Evolutionary conservation across 2,888 invertebrate species (phyloP), one percentile per base, ranked within the genome.

Genomic region (Tridacna gigas): DNA sequence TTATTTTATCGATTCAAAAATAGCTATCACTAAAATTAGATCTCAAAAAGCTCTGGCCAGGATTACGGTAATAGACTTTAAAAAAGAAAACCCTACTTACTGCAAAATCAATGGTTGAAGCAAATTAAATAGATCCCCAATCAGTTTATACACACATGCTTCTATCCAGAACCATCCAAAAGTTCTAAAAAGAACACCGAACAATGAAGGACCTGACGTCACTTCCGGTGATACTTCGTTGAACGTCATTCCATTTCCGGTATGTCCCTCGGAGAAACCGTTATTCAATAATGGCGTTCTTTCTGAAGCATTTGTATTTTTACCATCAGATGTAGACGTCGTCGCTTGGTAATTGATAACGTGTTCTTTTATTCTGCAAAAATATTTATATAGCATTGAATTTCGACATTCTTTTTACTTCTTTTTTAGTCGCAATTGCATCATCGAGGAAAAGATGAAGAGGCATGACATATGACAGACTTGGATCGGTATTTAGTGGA

Each of bases 51-150:
- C 56, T 56, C n/a, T 56, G n/a, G 4, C 18, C 1, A 20, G 56
- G 56, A 56, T n/a, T 18, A 20, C 4, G 9, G 9, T n/a, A 13
- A 9, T 22, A 4, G n/a, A 63, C 63, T 63, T 61, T 22, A 51
- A 51, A 51, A 51, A 11, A 51, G 3, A 74, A 25, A 48, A 22
- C 5, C 5, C 0, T 9, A 79, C 87, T 56, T 78, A 90, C 90
- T 88, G 87, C 28, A 90, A 74, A 20, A 90, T 77, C 9, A 89
- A 4, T 12, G 90, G 90, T 28, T 88, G 85, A 2, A 86, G 18
- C 0, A 86, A 80, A 37, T 84, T 74, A 18, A 80, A 80, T 1
- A 77, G 63, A 74, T 90, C 90, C 3, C 86, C 84, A 20, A 85
- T 26, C 18, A 88, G 13, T 73, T 89, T 90, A 26, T 80, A 80